These are phyloP conservation scores for Perdita meconis DNA, from an alignment of 2,888 invertebrate genomes.

Conservation along the genomic window DNA sequence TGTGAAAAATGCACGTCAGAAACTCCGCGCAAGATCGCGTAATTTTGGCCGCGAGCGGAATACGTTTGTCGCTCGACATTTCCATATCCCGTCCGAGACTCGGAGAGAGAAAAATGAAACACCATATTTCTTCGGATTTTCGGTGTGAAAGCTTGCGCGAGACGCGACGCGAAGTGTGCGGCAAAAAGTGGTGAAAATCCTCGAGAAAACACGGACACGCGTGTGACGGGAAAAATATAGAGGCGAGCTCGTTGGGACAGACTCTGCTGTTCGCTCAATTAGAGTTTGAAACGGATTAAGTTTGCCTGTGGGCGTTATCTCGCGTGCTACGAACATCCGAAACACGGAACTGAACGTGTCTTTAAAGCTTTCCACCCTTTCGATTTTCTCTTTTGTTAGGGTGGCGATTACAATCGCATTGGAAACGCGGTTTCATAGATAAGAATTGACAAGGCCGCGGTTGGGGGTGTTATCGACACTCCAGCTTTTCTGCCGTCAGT, in stretches of 20 bases:
- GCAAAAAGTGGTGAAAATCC: not conserved
- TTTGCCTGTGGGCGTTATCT: not conserved
- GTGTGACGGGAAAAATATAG: not conserved
- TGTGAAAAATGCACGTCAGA: not conserved
- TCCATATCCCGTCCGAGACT: not conserved
- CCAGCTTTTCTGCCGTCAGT: conserved; percentile 19
- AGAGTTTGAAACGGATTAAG: not conserved
- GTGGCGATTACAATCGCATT: conserved; percentile 30
- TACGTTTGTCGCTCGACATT: not conserved
- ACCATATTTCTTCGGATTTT: not conserved
- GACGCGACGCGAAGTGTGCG: not conserved
- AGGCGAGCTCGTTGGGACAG: not conserved
- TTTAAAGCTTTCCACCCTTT: not conserved
- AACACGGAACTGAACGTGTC: not conserved
- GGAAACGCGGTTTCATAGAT: conserved; percentile 22
- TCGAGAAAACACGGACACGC: not conserved
- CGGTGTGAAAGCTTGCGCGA: not conserved
- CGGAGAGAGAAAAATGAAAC: not conserved
- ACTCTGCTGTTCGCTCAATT: not conserved
- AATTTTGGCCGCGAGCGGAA: not conserved
- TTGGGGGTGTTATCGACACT: conserved; percentile 54
- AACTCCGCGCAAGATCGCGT: not conserved
- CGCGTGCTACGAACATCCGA: not conserved
- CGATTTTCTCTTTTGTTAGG: not conserved
- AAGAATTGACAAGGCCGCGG: conserved; percentile 44